Evolutionary conservation across 2,888 invertebrate genomes (phyloP).

Genomic region (Calephelis perditalis): DNA sequence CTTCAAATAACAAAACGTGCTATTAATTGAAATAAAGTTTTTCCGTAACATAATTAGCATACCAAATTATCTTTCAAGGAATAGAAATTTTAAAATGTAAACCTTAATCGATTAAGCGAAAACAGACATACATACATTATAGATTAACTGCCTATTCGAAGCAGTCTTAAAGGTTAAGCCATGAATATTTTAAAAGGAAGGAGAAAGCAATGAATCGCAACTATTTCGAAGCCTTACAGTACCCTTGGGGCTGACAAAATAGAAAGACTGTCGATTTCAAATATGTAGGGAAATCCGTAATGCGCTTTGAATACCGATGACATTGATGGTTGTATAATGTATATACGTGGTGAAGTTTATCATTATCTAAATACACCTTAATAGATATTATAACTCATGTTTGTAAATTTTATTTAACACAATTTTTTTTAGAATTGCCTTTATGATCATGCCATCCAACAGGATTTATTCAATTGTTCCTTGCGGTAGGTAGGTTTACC

Average conservation of each 20-base stretch:
- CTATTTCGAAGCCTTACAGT: slow-evolving; percentile 1
- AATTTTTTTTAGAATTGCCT: too few species aligned
- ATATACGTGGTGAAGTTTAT: not conserved
- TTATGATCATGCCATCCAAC: too few species aligned
- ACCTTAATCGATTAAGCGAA: not conserved
- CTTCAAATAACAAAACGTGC: too few species aligned
- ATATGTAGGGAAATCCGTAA: not conserved
- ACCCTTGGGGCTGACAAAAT: not conserved
- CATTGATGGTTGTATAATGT: not conserved
- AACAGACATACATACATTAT: not conserved
- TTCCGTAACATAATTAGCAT: too few species aligned
- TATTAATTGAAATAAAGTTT: too few species aligned
- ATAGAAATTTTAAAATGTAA: not conserved
- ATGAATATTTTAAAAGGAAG: slow-evolving; percentile 4
- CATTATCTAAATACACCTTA: not conserved
- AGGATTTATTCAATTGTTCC: too few species aligned
- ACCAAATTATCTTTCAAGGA: too few species aligned
- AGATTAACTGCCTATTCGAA: not conserved
- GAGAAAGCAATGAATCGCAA: slow-evolving; percentile 6
- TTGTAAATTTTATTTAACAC: too few species aligned
- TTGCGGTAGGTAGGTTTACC: too few species aligned
- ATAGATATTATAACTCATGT: too few species aligned
- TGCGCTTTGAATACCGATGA: not conserved
- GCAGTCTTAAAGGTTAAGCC: not conserved
- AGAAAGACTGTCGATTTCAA: slow-evolving; percentile 1